phyloP scores from a whole-genome alignment of 2,797 vertebrate genomes.

The Babyrousa celebensis region DNA sequence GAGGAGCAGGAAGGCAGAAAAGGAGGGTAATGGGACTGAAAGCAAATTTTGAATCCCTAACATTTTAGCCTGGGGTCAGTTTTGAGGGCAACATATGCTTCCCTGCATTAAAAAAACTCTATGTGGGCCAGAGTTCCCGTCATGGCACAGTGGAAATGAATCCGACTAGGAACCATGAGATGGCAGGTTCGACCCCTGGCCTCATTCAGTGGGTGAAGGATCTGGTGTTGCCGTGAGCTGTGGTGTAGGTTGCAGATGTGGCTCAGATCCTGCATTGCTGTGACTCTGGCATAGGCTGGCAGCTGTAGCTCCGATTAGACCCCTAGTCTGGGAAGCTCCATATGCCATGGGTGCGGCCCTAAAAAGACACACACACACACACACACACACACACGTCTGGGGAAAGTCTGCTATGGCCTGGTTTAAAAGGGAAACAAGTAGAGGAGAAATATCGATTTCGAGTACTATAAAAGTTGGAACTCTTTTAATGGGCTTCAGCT shows the following conservation, averaged over 20 bases:
- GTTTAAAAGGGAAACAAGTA: slow-evolving; percentile 11
- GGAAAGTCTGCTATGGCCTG: background rate
- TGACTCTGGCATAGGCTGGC: too few species aligned
- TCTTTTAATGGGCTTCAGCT: slow-evolving; percentile 12
- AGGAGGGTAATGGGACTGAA: background rate
- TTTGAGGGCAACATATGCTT: slow-evolving; percentile 2
- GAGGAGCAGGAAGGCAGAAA: background rate
- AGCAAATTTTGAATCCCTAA: background rate
- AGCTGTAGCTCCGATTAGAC: too few species aligned
- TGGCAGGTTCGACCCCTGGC: too few species aligned
- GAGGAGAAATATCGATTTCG: slow-evolving; percentile 23
- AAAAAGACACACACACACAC: too few species aligned
- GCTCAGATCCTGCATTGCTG: too few species aligned
- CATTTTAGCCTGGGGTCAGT: background rate
- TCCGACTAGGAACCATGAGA: too few species aligned
- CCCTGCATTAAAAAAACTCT: background rate
- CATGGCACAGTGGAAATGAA: too few species aligned
- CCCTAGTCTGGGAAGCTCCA: too few species aligned
- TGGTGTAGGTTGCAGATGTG: too few species aligned
- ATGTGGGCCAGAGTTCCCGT: background rate
- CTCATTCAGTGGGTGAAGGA: too few species aligned
- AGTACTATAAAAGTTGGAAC: slow-evolving; percentile 55
- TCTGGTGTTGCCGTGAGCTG: too few species aligned
- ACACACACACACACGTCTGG: background rate
- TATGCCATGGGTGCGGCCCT: too few species aligned